Base-by-base conservation (phyloP, 1,140 invertebrate species). In the Hycleus phaleratus region DNA sequence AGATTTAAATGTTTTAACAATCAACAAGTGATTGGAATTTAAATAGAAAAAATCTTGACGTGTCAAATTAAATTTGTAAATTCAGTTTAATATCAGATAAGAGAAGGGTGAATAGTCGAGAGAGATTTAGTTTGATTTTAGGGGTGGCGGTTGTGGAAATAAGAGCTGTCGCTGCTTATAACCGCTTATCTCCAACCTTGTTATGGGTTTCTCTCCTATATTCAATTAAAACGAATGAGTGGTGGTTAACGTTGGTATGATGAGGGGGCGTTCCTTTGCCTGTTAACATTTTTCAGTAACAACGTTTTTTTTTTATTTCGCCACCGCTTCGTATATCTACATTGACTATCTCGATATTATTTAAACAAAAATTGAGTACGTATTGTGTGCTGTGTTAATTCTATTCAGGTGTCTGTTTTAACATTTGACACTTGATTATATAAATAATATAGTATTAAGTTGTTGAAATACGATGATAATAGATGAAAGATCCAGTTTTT, bases 211-310 rank as follows among this genome's bases (percentile, higher is more conserved):
- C 32, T 32, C 44, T 56, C 51, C 56, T 59, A 53, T 55, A 59
- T 64, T 65, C 65, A 67, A 67, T 67, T 67, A 67, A 64, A 67
- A 65, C 43, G 62, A 62, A 67, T 67, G 65, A 67, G 65, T 67
- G 65, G 65, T 67, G 61, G 62, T 59, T 61, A 60, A 54, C 32
- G 49, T 63, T 59, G 55, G 61, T 64, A 64, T 65, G 32, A 32
- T 7, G 32, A 64, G 59, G 55, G 60, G 65, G 65, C 62, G 62
- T 61, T 60, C 38, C 56, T 54, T 44, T 38, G 45, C 56, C 60
- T 40, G 59, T 60, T 62, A 60, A 63, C 59, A 63, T 61, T 66
- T 61, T 66, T 66, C 49, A 56, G 56, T 65, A 62, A 65, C 51
- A 52, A 63, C 43, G 54, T 43, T 47, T 59, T 61, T 61, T 56